These are phyloP conservation scores for Phenganax stokvisi DNA, from an alignment of 92 coral and sea anemone species.

Conservation along the genomic window DNA sequence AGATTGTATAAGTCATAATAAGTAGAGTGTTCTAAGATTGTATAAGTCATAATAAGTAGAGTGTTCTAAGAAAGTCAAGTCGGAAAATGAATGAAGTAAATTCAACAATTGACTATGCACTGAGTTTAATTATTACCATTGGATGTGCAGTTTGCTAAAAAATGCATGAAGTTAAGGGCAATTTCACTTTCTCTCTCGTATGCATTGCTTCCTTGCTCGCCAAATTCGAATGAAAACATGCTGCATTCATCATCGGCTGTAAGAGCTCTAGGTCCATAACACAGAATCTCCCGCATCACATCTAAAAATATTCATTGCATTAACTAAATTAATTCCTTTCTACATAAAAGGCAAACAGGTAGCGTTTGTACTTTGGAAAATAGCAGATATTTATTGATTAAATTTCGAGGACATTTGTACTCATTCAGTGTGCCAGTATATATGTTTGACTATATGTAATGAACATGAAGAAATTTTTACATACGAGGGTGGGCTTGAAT, in stretches of 20 bases:
- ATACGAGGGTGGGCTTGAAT: conserved; percentile 11
- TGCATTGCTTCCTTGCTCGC: conserved; percentile 13
- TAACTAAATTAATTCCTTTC: neutral
- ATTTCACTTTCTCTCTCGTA: conserved; percentile 10
- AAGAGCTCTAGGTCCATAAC: conserved; percentile 1
- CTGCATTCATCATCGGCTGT: conserved; percentile 8
- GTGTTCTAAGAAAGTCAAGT: neutral
- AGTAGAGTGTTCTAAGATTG: no score
- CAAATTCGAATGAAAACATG: conserved; percentile 7
- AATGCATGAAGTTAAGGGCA: conserved; percentile 26
- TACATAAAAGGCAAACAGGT: neutral
- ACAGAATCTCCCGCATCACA: neutral
- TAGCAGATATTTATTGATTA: no score
- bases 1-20: neutral
- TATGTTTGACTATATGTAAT: no score
- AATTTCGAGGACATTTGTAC: no score
- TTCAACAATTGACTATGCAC: neutral
- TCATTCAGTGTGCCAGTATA: no score
- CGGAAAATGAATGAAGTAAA: no score
- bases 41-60: neutral
- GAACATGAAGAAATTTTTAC: neutral
- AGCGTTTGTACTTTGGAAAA: neutral
- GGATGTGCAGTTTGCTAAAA: neutral
- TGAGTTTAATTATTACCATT: neutral
- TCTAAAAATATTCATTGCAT: neutral